These are phyloP conservation scores for Sicus ferrugineus DNA, from an alignment of 2,888 invertebrate species.

Conservation along the genomic window DNA sequence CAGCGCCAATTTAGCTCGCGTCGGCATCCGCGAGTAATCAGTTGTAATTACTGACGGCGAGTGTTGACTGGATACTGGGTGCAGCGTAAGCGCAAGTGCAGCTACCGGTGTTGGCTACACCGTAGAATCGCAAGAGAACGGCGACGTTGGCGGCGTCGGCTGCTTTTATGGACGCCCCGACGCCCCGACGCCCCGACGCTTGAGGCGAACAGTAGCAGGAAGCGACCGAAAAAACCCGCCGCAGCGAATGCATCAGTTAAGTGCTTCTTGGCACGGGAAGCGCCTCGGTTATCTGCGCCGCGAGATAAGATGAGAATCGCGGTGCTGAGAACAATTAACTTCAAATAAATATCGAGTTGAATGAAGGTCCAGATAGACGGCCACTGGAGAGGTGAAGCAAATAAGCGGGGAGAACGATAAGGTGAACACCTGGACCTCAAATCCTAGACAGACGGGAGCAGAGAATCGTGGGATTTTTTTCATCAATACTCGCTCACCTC, in stretches of 20 bases:
- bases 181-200: background rate
- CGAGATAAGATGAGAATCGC: background rate
- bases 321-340: too few relatives aligned
- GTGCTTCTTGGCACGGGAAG: background rate
- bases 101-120: constrained; percentile 28
- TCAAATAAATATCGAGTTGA: too few relatives aligned
- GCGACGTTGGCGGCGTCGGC: too few relatives aligned
- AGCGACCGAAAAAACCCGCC: constrained; percentile 2
- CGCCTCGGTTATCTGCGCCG: background rate
- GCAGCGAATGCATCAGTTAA: constrained; percentile 6
- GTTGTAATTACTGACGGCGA: constrained; percentile 30
- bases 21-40: constrained; percentile 28
- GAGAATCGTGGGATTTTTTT: too few relatives aligned
- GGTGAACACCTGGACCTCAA: too few relatives aligned
- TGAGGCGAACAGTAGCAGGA: constrained; percentile 7
- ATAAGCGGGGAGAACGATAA: too few relatives aligned
- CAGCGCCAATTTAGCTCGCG: constrained; percentile 14
- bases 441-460: too few relatives aligned
- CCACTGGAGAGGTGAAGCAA: too few relatives aligned
- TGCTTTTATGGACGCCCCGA: too few relatives aligned
- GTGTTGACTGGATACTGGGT: constrained; percentile 5
- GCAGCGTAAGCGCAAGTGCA: constrained; percentile 15
- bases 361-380: too few relatives aligned
- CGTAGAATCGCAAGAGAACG: background rate
- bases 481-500: too few relatives aligned